Evolutionary conservation across 2,888 invertebrate genomes (phyloP), one percentile per base, ranked within the genome.

Genomic region (Minunthozetes semirufus): DNA sequence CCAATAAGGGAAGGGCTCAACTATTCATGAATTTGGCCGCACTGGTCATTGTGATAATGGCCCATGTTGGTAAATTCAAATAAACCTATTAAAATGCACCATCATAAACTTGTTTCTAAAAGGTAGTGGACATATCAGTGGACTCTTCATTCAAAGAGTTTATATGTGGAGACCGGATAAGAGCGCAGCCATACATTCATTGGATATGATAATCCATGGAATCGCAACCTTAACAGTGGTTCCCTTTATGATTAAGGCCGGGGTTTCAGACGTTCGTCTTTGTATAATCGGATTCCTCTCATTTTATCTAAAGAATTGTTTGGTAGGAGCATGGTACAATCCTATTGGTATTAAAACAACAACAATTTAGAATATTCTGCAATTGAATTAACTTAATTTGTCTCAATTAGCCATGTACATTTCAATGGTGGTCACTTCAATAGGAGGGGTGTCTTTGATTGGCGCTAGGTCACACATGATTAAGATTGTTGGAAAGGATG

Each of bases 401-500:
- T 29, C 22, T 46, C 29, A 59, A 59, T 13, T 13, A 68, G 68
- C 22, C 13, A 42, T 8, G 38, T 68, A 68, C 22, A 22, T 68
- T 4, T 38, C 46, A 5, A 1, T 68, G n/a, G 33, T 46, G 22
- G 4, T 68, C 11, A 3, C 6, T 2, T 15, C 68, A 1, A 46
- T 68, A 13, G n/a, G 42, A 11, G 68, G 68, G 4, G 11, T 68
- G 11, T 13, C 68, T 19, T 68, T n/a, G 13, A 68, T 74, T n/a
- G 74, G 74, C 17, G 13, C 17, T 0, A 68, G 74, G 5, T 61
- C 74, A 0, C 66, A 74, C 53, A 22, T 74, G 42, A 42, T 70
- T n/a, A 74, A 68, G 19, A 27, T 74, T 17, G 66, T 74, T 38
- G 74, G 22, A 1, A 15, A 9, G 19, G 27, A 74, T 38, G 74